Evolutionary conservation across 2,797 vertebrate genomes (phyloP).

Genomic region (Hemitrygon akajei): DNA sequence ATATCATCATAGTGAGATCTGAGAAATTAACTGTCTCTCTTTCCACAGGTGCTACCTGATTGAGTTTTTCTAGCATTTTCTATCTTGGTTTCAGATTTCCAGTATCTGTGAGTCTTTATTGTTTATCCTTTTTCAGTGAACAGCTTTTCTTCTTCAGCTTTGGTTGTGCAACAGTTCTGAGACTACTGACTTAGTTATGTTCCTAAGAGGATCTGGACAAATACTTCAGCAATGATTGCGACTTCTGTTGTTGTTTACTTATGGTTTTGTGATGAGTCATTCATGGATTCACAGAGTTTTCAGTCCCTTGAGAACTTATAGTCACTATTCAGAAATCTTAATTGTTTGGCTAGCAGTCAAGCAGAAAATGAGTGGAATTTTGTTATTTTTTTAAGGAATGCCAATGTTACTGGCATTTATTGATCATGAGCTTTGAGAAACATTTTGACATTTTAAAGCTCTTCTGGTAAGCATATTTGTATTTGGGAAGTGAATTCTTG

Average conservation of each 20-base stretch:
- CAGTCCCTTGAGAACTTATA: background rate
- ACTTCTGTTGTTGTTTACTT: background rate
- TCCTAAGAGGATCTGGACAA: background rate
- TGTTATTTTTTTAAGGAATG: too few species aligned
- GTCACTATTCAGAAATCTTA: background rate
- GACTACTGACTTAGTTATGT: background rate
- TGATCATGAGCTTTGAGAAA: too few species aligned
- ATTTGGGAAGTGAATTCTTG: too few species aligned
- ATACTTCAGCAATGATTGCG: background rate
- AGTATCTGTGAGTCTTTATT: too few species aligned
- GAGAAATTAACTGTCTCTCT: too few species aligned
- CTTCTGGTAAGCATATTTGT: too few species aligned
- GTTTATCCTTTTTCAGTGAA: background rate
- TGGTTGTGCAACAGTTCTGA: background rate
- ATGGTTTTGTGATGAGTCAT: background rate
- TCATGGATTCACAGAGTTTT: background rate
- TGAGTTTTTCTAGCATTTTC: too few species aligned
- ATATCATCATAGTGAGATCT: too few species aligned
- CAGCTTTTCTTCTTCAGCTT: background rate
- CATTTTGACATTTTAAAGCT: too few species aligned
- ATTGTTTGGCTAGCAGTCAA: background rate
- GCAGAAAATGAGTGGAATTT: background rate
- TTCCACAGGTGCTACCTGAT: too few species aligned
- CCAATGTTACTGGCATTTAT: too few species aligned
- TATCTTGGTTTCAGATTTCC: too few species aligned